A percentile compares a stretch with the other conserved stretches of the same genome.
phyloP scores from a whole-genome alignment of 2,797 vertebrate species.

The Coreius guichenoti region DNA sequence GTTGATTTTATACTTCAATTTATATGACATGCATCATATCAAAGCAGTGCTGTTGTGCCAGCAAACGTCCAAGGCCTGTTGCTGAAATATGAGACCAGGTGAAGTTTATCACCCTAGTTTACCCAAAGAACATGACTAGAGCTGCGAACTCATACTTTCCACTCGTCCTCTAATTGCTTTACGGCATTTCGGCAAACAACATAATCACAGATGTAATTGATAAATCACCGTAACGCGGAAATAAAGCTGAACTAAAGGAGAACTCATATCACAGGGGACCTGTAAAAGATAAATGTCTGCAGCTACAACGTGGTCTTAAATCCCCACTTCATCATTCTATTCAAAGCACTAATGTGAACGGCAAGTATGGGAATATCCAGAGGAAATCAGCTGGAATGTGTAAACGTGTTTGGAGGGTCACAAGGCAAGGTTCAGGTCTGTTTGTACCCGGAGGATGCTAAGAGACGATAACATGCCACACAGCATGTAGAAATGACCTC shows the following conservation, averaged over 20 bases:
- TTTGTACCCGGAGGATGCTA: constrained; percentile 37
- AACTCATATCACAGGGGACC: constrained; percentile 41
- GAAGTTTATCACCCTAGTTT: constrained; percentile 26
- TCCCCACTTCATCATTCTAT: constrained; percentile 5
- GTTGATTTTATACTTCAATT: constrained; percentile 21
- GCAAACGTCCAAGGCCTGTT: constrained; percentile 37
- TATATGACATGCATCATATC: constrained; percentile 10
- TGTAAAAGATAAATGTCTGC: constrained; percentile 55
- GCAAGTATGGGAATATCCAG: constrained; percentile 44
- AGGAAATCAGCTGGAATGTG: constrained; percentile 57
- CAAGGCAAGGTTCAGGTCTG: constrained; percentile 48
- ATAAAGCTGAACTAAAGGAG: constrained; percentile 46
- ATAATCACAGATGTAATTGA: constrained; percentile 62
- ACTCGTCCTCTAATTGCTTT: constrained; percentile 52
- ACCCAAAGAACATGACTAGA: constrained; percentile 50
- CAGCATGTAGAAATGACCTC: constrained; percentile 61
- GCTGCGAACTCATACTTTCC: constrained; percentile 70
- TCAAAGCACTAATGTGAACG: constrained; percentile 10
- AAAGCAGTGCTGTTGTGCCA: constrained; percentile 33
- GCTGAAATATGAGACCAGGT: constrained; percentile 52
- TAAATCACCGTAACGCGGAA: constrained; percentile 28
- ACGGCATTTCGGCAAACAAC: constrained; percentile 58
- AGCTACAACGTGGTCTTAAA: not conserved
- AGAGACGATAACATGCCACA: constrained; percentile 48
- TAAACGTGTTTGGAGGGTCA: constrained; percentile 55